Base-by-base conservation (phyloP, 2,797 vertebrate genomes). In the Microctenopoma steveboyesi region DNA sequence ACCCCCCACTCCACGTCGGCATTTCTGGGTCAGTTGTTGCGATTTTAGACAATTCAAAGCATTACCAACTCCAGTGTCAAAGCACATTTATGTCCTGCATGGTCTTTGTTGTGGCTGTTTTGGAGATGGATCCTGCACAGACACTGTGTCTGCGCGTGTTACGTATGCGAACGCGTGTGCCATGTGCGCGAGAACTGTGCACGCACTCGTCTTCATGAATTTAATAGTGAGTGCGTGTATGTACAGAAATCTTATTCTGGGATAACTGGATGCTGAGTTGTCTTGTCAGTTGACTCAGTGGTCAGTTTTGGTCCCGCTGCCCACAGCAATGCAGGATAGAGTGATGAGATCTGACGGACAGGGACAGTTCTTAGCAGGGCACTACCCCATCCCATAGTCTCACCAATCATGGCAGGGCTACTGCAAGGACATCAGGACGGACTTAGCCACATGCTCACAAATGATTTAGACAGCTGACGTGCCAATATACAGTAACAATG, bases 21-120 rank as follows among this genome's bases (percentile, higher is more conserved):
- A 80, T 90, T 92, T 95, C 91, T 93, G 90, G 92, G 91, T 93
- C 91, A 94, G 81, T 91, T 89, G 75, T 84, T 85, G 69, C 80
- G 88, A 85, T 88, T 93, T 91, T 78, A 82, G 89, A 89, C 88
- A 87, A 86, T 83, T 81, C 79, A 59, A 72, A 88, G 84, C 81
- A 80, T 84, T 85, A 83, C 69, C 79, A 84, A 81, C 77, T 69
- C 76, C 64, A 61, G 50, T 87, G 92, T 94, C 92, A 86, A 74
- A 88, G 76, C 78, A 33, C 62, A 92, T 94, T 91, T 92, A 72
- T 82, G 72, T 93, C 80, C 18, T 16, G 58, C 59, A 50, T 35
- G 2, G 66, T 51, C 77, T 73, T 86, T 66, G 64, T 71, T 53
- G 48, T 79, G 67, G 62, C 77, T 69, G 43, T 69, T 86, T 82